Base-by-base conservation (phyloP, 2,888 invertebrate species). In the Meloe dianella region DNA sequence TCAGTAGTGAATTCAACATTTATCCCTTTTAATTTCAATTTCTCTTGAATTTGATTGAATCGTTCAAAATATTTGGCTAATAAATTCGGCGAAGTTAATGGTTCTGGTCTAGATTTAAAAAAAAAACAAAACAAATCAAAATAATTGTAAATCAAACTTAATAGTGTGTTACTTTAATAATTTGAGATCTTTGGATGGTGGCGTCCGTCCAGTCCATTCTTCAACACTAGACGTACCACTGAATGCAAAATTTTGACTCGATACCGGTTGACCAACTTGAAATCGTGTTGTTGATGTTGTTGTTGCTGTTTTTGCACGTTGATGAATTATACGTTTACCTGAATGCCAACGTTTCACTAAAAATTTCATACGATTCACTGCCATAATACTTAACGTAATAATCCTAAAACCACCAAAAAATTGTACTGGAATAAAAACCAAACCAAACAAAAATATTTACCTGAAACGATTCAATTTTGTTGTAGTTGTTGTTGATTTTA, bases 291-390 rank as follows among this genome's bases (percentile, higher is more conserved):
- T 38, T 2, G 38, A n/a, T n/a, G n/a, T n/a, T n/a, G n/a, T n/a
- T n/a, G n/a, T 38, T 35, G 24, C 41, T 4, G 56, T 24, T 9
- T 32, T 20, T 29, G 29, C 47, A 27, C 51, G 65, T 17, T 70
- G 69, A 38, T 58, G 68, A 54, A 68, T 17, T 17, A 87, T 84
- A 62, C 88, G 84, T 73, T 85, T 86, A 1, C 89, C 89, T 3
- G 85, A 87, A 68, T 86, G 86, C 91, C 91, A 91, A 51, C 89
- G 84, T 63, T 85, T 81, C 3, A 90, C 88, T 71, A 91, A 83
- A 81, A 86, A 91, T 74, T 89, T 89, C 89, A 92, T 91, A 64
- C 92, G 84, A 51, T 85, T 82, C 60, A 90, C 84, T 51, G 89
- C 88, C 47, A 91, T 85, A 5, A 91, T 81, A 14, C 85, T 85